These are phyloP conservation scores for Cetoscarus ocellatus DNA, from an alignment of 2,797 vertebrate species.

Conservation along the genomic window DNA sequence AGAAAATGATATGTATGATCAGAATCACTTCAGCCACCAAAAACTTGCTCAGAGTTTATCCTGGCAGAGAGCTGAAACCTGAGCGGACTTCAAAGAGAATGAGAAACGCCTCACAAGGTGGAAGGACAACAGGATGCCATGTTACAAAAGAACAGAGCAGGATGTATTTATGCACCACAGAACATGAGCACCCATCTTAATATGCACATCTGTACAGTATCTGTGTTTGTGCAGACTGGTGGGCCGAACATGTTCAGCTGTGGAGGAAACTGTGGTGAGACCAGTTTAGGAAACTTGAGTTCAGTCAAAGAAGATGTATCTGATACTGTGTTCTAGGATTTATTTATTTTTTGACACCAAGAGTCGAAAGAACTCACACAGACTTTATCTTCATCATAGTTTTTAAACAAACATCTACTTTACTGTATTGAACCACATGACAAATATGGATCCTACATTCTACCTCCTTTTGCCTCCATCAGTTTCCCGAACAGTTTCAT, in stretches of 20 bases:
- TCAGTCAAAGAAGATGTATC: neutral
- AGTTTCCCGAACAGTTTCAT: too few relatives aligned
- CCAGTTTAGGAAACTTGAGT: neutral
- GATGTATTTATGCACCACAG: constrained; percentile 35
- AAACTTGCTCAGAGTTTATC: constrained; percentile 58
- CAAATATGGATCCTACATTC: too few relatives aligned
- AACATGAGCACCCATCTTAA: constrained; percentile 36
- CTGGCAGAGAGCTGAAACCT: constrained; percentile 57
- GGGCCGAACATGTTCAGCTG: constrained; percentile 25
- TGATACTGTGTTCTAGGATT: neutral
- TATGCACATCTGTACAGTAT: constrained; percentile 25
- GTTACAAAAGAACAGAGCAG: constrained; percentile 8
- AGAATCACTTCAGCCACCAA: constrained; percentile 50
- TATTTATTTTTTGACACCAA: too few relatives aligned
- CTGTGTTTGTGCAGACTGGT: constrained; percentile 23
- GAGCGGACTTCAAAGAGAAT: constrained; percentile 43
- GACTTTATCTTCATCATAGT: too few relatives aligned
- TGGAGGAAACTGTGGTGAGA: constrained; percentile 20
- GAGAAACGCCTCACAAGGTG: constrained; percentile 39
- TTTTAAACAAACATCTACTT: too few relatives aligned
- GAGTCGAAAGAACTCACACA: too few relatives aligned
- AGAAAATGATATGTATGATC: constrained; percentile 57
- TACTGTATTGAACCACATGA: too few relatives aligned
- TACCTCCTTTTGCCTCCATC: too few relatives aligned
- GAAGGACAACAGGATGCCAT: constrained; percentile 47